These are phyloP conservation scores for Falcaria lacertinaria DNA, from an alignment of 2,888 invertebrate genomes.

Conservation along the genomic window DNA sequence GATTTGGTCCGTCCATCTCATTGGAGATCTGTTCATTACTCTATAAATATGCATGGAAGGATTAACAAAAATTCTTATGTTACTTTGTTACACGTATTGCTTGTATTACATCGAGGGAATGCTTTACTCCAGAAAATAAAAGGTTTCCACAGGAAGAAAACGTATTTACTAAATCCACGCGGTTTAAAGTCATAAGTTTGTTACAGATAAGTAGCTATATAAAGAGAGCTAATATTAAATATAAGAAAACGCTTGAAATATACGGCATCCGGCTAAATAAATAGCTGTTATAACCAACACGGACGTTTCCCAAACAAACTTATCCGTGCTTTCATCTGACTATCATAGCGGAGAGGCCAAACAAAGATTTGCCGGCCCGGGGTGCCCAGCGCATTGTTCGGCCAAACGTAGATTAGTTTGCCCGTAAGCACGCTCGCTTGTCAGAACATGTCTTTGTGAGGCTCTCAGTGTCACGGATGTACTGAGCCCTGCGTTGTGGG, in stretches of 20 bases:
- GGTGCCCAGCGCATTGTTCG: constrained; percentile 1
- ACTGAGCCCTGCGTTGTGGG: neutral
- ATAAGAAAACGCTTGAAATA: neutral
- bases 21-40: too few relatives aligned
- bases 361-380: constrained; percentile 2
- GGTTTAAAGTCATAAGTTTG: too few relatives aligned
- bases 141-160: too few relatives aligned
- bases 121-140: too few relatives aligned
- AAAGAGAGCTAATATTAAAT: neutral
- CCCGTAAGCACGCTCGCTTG: constrained; percentile 1
- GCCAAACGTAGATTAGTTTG: constrained; percentile 1
- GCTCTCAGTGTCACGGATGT: constrained; percentile 3
- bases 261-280: neutral
- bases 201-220: too few relatives aligned
- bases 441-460: constrained; percentile 3
- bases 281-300: neutral
- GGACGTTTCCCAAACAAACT: neutral
- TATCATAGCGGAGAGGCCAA: neutral
- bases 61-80: too few relatives aligned
- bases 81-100: too few relatives aligned
- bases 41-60: too few relatives aligned
- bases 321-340: neutral
- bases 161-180: too few relatives aligned
- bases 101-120: too few relatives aligned
- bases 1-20: too few relatives aligned